Evolutionary conservation across 2,113 vertebrate species (phyloP).

Genomic region (Scalopus aquaticus): DNA sequence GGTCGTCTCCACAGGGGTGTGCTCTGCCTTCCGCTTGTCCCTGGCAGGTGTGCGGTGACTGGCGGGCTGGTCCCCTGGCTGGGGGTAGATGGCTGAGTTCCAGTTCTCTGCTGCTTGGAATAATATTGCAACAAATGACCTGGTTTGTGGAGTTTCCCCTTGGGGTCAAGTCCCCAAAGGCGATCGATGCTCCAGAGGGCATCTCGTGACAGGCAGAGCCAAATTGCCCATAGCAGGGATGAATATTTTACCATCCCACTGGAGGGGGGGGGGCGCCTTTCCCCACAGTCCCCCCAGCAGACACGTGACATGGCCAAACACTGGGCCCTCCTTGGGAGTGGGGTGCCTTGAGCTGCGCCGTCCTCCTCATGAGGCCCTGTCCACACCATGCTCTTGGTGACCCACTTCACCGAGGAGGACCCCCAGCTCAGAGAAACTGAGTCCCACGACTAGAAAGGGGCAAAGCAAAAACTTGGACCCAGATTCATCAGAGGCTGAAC

Average conservation of each 20-base stretch:
- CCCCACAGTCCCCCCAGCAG: background rate
- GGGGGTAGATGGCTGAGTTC: no score
- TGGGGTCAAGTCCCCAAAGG: background rate
- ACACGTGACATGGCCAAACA: accelerated
- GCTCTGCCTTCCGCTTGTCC: background rate
- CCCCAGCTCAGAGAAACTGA: background rate
- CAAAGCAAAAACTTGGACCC: background rate
- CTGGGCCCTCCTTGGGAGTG: background rate
- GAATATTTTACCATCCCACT: background rate
- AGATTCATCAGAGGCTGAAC: background rate
- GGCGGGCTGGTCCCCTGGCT: no score
- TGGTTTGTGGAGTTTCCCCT: background rate
- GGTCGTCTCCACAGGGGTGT: accelerated
- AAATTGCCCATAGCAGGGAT: background rate
- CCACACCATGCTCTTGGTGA: accelerated
- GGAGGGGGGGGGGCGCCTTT: no score
- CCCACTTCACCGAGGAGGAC: background rate
- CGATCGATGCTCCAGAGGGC: background rate
- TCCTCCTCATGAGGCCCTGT: background rate
- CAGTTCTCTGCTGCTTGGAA: background rate
- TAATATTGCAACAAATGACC: background rate
- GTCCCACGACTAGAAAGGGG: background rate
- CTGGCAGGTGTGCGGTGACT: no score
- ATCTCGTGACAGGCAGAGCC: background rate
- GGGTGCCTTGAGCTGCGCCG: accelerated